These are phyloP conservation scores for Menura novaehollandiae DNA, from an alignment of 2,113 vertebrate species.

Conservation along the genomic window DNA sequence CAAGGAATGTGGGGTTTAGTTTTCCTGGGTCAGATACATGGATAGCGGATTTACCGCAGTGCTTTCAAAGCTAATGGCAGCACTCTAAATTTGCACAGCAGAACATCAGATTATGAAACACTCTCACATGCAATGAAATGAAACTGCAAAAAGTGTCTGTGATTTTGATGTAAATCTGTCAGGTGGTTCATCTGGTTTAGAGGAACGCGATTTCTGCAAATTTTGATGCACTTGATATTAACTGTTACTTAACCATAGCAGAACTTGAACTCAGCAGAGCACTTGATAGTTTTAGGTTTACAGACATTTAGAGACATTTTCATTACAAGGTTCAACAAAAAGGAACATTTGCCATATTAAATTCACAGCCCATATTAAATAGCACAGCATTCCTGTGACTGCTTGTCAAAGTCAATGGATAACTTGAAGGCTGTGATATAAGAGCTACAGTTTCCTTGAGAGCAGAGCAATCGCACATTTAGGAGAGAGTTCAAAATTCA, in stretches of 20 bases:
- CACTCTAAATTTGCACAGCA: not conserved
- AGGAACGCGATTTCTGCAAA: not conserved
- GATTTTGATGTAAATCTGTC: slow-evolving; percentile 30
- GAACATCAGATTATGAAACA: not conserved
- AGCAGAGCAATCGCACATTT: not conserved
- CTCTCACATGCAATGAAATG: not conserved
- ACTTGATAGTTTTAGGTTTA: not conserved
- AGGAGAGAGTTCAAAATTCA: not conserved
- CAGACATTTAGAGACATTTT: not conserved
- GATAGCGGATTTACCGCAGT: not conserved
- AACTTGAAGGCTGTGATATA: not conserved
- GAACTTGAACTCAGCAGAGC: not conserved
- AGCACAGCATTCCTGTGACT: not conserved
- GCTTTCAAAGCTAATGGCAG: not conserved
- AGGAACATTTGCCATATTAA: not conserved
- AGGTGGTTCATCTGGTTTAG: not conserved
- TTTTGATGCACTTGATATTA: not conserved
- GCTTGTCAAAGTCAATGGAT: not conserved
- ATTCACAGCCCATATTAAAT: not conserved
- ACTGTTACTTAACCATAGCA: not conserved
- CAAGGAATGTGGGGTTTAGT: not conserved
- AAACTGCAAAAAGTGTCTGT: not conserved
- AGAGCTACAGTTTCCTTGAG: not conserved
- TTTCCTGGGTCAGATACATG: not conserved
- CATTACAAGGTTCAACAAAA: not conserved